Base-by-base conservation (phyloP, 2,888 invertebrate genomes). In the Cerastis rubricosa region DNA sequence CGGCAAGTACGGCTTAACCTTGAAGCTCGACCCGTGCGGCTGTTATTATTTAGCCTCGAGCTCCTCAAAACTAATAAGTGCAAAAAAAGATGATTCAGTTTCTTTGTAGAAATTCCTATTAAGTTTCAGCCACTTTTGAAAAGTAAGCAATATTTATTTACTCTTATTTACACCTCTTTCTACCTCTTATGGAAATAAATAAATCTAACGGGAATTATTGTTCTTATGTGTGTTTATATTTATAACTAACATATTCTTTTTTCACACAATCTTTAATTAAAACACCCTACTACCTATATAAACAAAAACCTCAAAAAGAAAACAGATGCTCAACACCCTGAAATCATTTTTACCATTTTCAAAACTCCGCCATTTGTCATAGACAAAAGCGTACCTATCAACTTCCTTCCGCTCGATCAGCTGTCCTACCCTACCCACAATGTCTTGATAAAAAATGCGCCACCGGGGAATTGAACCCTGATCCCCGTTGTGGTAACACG, bases 361-460 rank as follows among this genome's bases (percentile, higher is more conserved):
- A 79, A 77, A 70, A 6, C n/a, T 49, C 14, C 35, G 54, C 71
- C 63, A 82, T 84, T 82, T 68, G 51, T 76, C 76, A 85, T 78
- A 79, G 74, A 75, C 71, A 76, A 71, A 71, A 73, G 29, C 40
- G 65, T 49, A 81, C 78, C 49, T 2, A 19, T 29, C 17, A 14
- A 76, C 71, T 87, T 86, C 88, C 87, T 87, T 88, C 88, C 88
- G 83, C 65, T 43, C 35, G 29, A 66, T 71, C 88, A 88, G 88
- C 88, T 88, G 88, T 75, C 71, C 35, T 68, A 68, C 65, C 71
- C 35, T 68, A 68, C 65, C 54, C 59, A 57, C 64, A 71, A 78
- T 22, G 74, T 74, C 77, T 67, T 75, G 73, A 75, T 76, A 88
- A 87, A 87, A 87, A 88, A 80, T 80, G 69, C 71, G 49, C 74